Evolutionary conservation across 2,888 invertebrate genomes (phyloP).

Genomic region (Apotomis turbidana): DNA sequence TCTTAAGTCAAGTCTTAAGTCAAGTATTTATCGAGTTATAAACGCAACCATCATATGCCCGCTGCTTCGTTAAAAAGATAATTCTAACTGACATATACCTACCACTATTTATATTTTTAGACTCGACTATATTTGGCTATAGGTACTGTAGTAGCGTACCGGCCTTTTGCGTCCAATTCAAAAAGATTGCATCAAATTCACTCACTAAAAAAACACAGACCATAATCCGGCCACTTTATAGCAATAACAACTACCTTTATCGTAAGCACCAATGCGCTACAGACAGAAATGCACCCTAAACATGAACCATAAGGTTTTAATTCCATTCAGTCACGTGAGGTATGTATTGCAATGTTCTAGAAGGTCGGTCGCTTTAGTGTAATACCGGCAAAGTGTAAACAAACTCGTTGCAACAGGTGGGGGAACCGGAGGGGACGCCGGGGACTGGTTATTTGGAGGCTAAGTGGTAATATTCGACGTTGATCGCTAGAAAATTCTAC

Average conservation of each 20-base stretch:
- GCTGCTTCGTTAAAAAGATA: too few species aligned
- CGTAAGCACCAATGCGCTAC: constrained; percentile 7
- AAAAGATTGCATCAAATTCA: constrained; percentile 19
- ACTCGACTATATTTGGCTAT: neutral
- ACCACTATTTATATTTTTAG: too few species aligned
- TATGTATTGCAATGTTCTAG: constrained; percentile 52
- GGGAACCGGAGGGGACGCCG: constrained; percentile 42
- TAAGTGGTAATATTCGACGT: constrained; percentile 7
- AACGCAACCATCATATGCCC: too few species aligned
- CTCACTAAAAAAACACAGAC: constrained; percentile 26
- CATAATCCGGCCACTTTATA: constrained; percentile 25
- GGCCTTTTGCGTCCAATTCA: neutral
- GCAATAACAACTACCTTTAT: neutral
- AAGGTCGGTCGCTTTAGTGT: constrained; percentile 55
- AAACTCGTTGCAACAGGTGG: constrained; percentile 68
- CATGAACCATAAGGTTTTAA: constrained; percentile 22
- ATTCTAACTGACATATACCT: too few species aligned
- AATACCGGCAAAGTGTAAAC: constrained; percentile 60
- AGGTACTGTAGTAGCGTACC: neutral
- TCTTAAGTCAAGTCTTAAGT: too few species aligned
- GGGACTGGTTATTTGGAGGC: constrained; percentile 30
- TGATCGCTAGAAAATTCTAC: neutral
- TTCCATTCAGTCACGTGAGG: constrained; percentile 13
- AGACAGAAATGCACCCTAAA: constrained; percentile 36
- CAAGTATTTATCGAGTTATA: too few species aligned